phyloP scores from a whole-genome alignment of 2,888 invertebrate species.

The Spicauda simplicius region DNA sequence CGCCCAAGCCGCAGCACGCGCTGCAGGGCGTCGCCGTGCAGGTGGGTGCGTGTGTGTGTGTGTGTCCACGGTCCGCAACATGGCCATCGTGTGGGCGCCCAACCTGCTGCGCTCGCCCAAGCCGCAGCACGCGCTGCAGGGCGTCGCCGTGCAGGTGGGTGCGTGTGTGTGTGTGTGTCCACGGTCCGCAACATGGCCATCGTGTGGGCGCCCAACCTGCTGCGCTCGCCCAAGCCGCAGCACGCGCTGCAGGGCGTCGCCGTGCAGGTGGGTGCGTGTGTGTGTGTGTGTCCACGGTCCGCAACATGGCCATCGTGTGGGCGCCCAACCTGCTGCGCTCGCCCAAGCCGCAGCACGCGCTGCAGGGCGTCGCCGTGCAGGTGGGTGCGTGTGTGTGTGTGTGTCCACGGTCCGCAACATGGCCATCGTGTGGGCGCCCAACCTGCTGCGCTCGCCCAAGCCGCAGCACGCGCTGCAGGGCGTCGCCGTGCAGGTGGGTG shows the following conservation, averaged over 20 bases:
- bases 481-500: constrained; percentile 88
- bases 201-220: constrained; percentile 98
- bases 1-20: constrained; percentile 95
- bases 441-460: constrained; percentile 95
- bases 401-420: constrained; percentile 97
- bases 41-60: constrained; percentile 54
- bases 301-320: constrained; percentile 99
- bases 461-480: constrained; percentile 95
- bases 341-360: constrained; percentile 94
- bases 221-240: constrained; percentile 96
- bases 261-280: constrained; percentile 80
- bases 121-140: constrained; percentile 94
- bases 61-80: constrained; percentile 96
- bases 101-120: constrained; percentile 97
- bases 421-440: constrained; percentile 99
- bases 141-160: constrained; percentile 90
- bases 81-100: constrained; percentile 99
- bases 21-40: constrained; percentile 93
- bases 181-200: constrained; percentile 99
- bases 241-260: constrained; percentile 94
- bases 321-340: constrained; percentile 98
- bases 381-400: constrained; percentile 50
- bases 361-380: constrained; percentile 93
- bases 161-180: too few species aligned
- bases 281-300: constrained; percentile 88